These are phyloP conservation scores for Anas platyrhynchos DNA, from an alignment of 2,113 vertebrate species.

Conservation along the genomic window DNA sequence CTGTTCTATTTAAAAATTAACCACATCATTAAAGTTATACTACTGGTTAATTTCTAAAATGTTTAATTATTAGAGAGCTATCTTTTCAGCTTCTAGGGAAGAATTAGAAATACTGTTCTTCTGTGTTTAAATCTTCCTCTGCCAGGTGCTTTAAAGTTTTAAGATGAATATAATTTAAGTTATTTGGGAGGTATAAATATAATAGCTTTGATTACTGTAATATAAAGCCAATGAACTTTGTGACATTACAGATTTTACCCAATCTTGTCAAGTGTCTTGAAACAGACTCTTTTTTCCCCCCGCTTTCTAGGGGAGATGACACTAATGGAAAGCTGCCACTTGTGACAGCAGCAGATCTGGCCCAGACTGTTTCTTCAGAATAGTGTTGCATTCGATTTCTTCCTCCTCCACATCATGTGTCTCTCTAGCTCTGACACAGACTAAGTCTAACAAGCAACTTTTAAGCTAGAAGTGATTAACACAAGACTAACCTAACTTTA, in stretches of 20 bases:
- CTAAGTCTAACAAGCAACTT: background rate
- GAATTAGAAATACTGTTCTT: conserved; percentile 17
- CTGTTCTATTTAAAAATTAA: conserved; percentile 69
- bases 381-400: background rate
- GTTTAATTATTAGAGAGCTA: conserved; percentile 60
- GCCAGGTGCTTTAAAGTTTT: conserved; percentile 16
- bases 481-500: background rate
- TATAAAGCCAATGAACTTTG: conserved; percentile 13
- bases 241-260: conserved; percentile 27
- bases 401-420: background rate
- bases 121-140: conserved; percentile 3
- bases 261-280: background rate
- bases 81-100: conserved; percentile 24
- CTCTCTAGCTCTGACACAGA: background rate
- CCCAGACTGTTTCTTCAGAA: background rate
- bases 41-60: conserved; percentile 60
- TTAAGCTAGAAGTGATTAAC: background rate
- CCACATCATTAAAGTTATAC: conserved; percentile 60
- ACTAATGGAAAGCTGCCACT: conserved; percentile 20
- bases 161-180: conserved; percentile 27
- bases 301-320: background rate
- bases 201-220: conserved; percentile 19
- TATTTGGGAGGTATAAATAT: conserved; percentile 23
- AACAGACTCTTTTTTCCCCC: background rate
- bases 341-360: conserved; percentile 45